Evolutionary conservation across 2,113 vertebrate genomes (phyloP), one percentile per base, ranked within the genome.

Genomic region (Nycticorax nycticorax): DNA sequence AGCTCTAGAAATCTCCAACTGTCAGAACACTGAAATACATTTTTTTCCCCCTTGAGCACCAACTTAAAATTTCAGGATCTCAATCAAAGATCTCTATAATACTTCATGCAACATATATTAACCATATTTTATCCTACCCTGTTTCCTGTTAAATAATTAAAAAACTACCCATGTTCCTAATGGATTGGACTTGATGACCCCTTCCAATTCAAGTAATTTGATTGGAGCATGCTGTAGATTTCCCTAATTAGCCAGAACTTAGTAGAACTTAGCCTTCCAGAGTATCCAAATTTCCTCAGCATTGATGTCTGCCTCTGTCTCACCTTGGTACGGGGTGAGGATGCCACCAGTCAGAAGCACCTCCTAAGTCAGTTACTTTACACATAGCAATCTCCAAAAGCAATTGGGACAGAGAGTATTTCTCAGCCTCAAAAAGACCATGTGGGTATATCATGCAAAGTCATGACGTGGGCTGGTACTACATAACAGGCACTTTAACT

Each of bases 271-370:
- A 85, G 32, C 12, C 20, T 77, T 84, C 43, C 27, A 53, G 23
- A 57, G 24, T 37, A 86, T 39, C 6, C 24, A 43, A 6, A 47
- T n/a, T 92, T 88, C 24, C 41, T 35, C 3, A 8, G 33, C 32
- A 82, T 0, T 48, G 39, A 85, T 7, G 10, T 13, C 12, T 71
- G 41, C 52, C 6, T 35, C 32, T 87, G 59, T 37, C 41, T 67
- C 35, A 30, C 23, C 28, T 75, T 2, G 0, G 6, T 24, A 53
- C 0, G 0, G 5, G 6, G 8, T 53, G 22, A 6, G 4, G n/a
- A 28, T 89, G 28, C 12, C n/a, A 75, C 23, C 30, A 72, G 33
- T 20, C 81, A 69, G 39, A 92, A 79, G 35, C 39, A 68, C 30
- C 18, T 72, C 48, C 35, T 12, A 14, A 7, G 41, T 19, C 32